phyloP scores from a whole-genome alignment of 2,888 invertebrate genomes.

The Vanessa cardui region DNA sequence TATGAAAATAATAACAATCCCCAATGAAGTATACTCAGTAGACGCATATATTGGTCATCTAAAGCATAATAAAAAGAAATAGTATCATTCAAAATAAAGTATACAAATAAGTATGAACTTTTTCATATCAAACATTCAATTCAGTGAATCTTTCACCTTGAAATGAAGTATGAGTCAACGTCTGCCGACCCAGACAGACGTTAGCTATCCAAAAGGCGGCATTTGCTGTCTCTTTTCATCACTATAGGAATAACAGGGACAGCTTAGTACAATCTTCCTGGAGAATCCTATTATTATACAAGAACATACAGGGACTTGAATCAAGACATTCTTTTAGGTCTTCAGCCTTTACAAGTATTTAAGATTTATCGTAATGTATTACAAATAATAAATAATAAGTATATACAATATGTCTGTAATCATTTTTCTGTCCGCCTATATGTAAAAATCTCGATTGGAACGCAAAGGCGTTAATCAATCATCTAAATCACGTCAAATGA shows the following conservation, averaged over 20 bases:
- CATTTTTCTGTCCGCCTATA: no score
- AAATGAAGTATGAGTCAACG: conserved; percentile 63
- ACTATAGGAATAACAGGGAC: conserved; percentile 7
- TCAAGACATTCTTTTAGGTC: conserved; percentile 12
- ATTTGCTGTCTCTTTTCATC: conserved; percentile 30
- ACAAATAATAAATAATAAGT: no score
- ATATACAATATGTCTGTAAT: no score
- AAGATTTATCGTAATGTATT: no score
- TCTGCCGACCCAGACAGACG: conserved; percentile 57
- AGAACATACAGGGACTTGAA: conserved; percentile 1
- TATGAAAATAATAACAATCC: no score
- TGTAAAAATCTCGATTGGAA: no score
- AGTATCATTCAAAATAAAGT: no score
- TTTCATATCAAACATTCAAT: conserved; percentile 20
- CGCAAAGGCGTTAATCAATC: no score
- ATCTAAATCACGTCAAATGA: no score
- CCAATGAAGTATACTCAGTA: not conserved
- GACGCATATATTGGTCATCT: no score
- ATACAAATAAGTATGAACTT: conserved; percentile 22
- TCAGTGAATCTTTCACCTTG: conserved; percentile 31
- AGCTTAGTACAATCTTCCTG: conserved; percentile 18
- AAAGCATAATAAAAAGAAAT: no score
- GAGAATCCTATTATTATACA: conserved; percentile 21
- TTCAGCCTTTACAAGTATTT: not conserved
- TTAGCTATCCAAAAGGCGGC: conserved; percentile 44